phyloP scores from a whole-genome alignment of 2,888 invertebrate genomes.

The Rhorus exstirpatorius region DNA sequence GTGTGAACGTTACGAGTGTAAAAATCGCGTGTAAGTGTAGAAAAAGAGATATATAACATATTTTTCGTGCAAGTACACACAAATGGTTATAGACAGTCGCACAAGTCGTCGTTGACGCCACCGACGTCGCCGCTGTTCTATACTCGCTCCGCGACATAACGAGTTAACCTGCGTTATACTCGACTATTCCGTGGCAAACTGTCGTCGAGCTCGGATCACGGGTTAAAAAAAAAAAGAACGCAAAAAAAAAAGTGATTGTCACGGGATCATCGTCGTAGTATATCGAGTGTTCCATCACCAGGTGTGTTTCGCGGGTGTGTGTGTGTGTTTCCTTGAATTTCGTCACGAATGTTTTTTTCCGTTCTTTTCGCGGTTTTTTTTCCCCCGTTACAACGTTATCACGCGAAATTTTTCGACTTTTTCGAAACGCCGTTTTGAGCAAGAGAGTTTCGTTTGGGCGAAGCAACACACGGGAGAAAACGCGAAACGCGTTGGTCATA shows the following conservation, averaged over 20 bases:
- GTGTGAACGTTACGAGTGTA: conserved; percentile 21
- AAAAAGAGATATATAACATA: no score
- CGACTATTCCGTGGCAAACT: conserved; percentile 64
- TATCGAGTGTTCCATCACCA: conserved; percentile 85
- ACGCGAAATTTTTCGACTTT: background rate
- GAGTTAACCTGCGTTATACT: conserved; percentile 36
- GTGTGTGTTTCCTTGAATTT: conserved; percentile 3
- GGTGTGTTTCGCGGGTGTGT: conserved; percentile 87
- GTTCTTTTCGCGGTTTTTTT: conserved; percentile 21
- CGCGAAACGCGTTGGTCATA: conserved; percentile 83
- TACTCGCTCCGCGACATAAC: conserved; percentile 30
- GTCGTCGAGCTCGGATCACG: conserved; percentile 65
- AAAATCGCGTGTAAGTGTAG: conserved; percentile 1
- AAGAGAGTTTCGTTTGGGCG: background rate
- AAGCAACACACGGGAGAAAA: conserved; percentile 76
- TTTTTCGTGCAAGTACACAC: conserved; percentile 14
- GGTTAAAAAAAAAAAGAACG: conserved; percentile 9
- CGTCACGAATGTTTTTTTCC: conserved; percentile 20
- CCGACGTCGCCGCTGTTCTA: conserved; percentile 57
- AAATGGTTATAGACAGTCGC: conserved; percentile 33
- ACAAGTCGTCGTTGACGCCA: conserved; percentile 60
- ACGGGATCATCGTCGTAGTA: conserved; percentile 86
- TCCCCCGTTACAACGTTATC: background rate
- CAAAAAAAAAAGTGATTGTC: conserved; percentile 80
- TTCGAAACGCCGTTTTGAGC: background rate